phyloP scores from a whole-genome alignment of 2,113 vertebrate species.

The Nesoenas mayeri region DNA sequence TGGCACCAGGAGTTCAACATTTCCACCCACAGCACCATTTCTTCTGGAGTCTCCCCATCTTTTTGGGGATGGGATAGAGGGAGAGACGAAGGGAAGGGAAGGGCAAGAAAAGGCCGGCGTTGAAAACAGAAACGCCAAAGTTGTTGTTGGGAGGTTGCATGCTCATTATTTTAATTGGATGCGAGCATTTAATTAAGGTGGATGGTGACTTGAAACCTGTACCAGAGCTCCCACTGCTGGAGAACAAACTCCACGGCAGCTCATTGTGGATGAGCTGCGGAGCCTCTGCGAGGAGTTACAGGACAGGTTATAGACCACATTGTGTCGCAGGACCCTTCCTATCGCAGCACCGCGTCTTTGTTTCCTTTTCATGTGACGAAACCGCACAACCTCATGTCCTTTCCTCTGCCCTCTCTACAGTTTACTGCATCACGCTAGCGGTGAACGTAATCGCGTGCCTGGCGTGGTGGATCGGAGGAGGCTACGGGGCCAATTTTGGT shows the following conservation, averaged over 20 bases:
- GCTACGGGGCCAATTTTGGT: slow-evolving; percentile 82
- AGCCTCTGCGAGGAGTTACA: too few species aligned
- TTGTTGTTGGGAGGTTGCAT: not conserved
- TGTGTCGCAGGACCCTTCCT: not conserved
- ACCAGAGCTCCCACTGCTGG: slow-evolving; percentile 61
- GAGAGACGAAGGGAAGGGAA: not conserved
- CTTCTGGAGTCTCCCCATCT: not conserved
- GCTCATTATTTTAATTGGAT: not conserved
- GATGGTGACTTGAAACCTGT: not conserved
- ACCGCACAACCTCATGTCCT: fast-evolving
- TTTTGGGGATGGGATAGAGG: not conserved
- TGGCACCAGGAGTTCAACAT: not conserved
- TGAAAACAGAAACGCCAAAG: not conserved
- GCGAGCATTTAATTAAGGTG: not conserved
- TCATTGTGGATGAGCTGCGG: too few species aligned
- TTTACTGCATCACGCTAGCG: slow-evolving; percentile 85
- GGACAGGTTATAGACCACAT: too few species aligned
- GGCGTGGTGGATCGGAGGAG: slow-evolving; percentile 91
- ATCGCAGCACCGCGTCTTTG: fast-evolving
- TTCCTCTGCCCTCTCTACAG: slow-evolving; percentile 59
- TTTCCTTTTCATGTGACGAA: fast-evolving
- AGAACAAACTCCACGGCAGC: not conserved
- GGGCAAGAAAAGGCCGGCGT: not conserved
- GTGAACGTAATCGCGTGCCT: slow-evolving; percentile 89
- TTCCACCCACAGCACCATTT: not conserved